Evolutionary conservation across 1,140 invertebrate species (phyloP), one percentile per base, ranked within the genome.

Genomic region (Lethrus apterus): DNA sequence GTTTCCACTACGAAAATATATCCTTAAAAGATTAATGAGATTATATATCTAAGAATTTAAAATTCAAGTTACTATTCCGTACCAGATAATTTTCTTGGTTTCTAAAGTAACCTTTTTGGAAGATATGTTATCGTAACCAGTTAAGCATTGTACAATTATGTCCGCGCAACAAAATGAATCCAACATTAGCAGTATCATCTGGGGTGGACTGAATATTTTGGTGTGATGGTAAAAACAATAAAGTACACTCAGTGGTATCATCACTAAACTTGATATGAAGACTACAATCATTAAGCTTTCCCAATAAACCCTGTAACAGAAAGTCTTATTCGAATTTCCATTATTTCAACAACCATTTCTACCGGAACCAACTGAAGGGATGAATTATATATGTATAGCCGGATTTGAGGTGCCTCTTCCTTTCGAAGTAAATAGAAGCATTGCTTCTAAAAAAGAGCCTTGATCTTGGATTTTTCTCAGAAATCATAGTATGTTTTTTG

Each of bases 361-460:
- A 51, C 35, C 48, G 50, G 43, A 54, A 57, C 19, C 26, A 40
- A 33, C 55, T 57, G 15, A 57, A 44, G 3, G 55, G 55, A 42
- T 57, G 55, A 8, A 57, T 52, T 7, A 48, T 33, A 9, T 44
- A 50, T 11, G 29, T 3, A n/a, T 21, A 40, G n/a, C 29, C 44
- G 2, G 33, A 33, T 9, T 46, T 38, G 38, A 52, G 48, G 38
- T 63, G 58, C 31, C 56, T 54, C 54, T 59, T 55, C 36, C 55
- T 57, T 45, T 57, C 58, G 41, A 58, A 56, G 2, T 41, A 13
- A 13, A 57, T 47, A 20, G 47, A 36, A 31, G 53, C 43, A 4
- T 51, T 45, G 26, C 55, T 54, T 31, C 47, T 51, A 34, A 52
- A 57, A 31, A 38, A 38, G 20, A 38, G 7, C 14, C 35, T 38